Percentiles rank a stretch among this genome's conserved stretches.
These are phyloP conservation scores for Papilio elwesi DNA, from an alignment of 2,888 invertebrate genomes.

Conservation along the genomic window DNA sequence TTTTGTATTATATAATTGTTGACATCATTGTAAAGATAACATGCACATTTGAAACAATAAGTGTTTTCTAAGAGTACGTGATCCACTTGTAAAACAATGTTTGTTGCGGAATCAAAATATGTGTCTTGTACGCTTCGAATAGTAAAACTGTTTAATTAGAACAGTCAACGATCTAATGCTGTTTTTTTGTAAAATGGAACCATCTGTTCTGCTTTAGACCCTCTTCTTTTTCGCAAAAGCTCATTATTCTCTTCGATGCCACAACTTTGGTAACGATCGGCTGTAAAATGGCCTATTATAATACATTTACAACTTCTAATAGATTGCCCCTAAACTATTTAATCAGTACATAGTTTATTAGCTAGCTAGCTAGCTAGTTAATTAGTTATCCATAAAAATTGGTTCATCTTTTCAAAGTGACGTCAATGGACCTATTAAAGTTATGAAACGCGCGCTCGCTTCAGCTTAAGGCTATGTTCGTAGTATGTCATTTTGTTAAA, in stretches of 20 bases:
- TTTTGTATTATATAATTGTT: background rate
- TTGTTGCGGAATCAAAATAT: constrained; percentile 14
- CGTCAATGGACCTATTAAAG: background rate
- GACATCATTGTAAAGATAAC: constrained; percentile 16
- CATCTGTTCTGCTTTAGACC: too few species aligned
- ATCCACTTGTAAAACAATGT: background rate
- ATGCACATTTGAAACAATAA: background rate
- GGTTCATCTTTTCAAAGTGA: background rate
- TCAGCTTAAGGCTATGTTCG: background rate
- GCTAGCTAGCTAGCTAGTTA: too few species aligned
- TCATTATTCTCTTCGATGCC: too few species aligned
- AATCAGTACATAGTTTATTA: too few species aligned
- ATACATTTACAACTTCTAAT: too few species aligned
- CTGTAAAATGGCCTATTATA: too few species aligned
- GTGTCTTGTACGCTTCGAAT: constrained; percentile 20
- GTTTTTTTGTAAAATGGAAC: background rate
- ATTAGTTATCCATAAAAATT: too few species aligned
- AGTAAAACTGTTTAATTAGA: constrained; percentile 18
- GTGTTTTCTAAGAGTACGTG: background rate
- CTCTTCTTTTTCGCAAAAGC: too few species aligned
- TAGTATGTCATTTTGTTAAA: constrained; percentile 13
- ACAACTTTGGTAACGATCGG: too few species aligned
- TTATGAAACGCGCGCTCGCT: constrained; percentile 2
- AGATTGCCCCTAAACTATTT: too few species aligned
- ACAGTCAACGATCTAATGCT: background rate